These are phyloP conservation scores for Bombus superbus DNA, from an alignment of 1,140 invertebrate genomes.

Conservation along the genomic window DNA sequence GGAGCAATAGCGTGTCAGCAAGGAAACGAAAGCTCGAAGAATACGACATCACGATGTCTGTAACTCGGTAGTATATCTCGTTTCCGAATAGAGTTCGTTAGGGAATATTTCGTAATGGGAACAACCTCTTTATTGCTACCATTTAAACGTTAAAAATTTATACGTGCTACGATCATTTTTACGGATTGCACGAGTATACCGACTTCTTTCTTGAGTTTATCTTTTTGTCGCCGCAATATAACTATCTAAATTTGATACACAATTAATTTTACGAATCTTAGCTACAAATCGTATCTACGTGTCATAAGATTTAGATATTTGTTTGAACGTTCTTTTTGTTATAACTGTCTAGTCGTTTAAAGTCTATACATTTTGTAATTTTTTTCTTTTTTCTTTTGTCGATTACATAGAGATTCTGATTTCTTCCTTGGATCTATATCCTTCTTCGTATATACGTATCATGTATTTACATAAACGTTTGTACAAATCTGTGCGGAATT, in stretches of 20 bases:
- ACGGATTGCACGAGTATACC: fast-evolving
- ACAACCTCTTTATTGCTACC: background rate
- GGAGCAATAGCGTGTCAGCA: conserved; percentile 45
- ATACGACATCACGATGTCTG: background rate
- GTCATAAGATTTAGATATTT: too few species aligned
- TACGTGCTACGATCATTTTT: too few species aligned
- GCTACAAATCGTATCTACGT: too few species aligned
- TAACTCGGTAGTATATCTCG: background rate
- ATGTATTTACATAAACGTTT: background rate
- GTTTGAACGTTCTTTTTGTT: too few species aligned
- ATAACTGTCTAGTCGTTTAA: too few species aligned
- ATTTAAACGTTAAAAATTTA: background rate
- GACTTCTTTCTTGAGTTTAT: background rate
- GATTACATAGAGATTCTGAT: background rate
- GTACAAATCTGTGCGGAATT: background rate
- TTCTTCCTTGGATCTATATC: background rate
- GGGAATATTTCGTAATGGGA: too few species aligned
- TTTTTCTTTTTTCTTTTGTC: too few species aligned
- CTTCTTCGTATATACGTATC: background rate
- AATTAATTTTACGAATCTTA: background rate
- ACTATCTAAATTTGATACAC: background rate
- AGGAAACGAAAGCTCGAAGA: conserved; percentile 39
- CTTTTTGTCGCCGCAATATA: background rate
- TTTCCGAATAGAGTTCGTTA: background rate
- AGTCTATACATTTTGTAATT: too few species aligned